Conservation (phyloP, 2,888 invertebrate genomes). For the Lasioglossum lativentre region DNA sequence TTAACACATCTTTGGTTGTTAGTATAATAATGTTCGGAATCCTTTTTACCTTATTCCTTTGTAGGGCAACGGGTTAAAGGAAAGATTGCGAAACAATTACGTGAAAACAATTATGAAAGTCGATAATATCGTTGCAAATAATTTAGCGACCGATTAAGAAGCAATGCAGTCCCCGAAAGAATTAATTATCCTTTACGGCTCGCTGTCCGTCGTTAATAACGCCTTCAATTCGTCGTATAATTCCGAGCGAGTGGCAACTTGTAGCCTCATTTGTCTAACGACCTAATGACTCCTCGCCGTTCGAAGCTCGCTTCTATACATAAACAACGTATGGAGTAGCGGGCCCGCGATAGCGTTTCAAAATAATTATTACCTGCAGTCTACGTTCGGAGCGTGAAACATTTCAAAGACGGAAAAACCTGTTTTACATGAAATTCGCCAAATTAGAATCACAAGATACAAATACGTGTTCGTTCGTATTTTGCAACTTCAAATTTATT, state of each 20-base stretch:
- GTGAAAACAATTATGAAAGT: background rate
- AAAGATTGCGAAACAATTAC: too few relatives aligned
- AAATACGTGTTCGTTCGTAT: too few relatives aligned
- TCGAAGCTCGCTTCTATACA: background rate
- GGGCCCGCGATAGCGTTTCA: background rate
- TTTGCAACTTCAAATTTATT: too few relatives aligned
- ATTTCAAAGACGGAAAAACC: too few relatives aligned
- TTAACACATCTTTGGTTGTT: too few relatives aligned
- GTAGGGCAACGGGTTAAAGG: too few relatives aligned
- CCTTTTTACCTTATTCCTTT: too few relatives aligned
- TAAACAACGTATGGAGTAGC: too few relatives aligned
- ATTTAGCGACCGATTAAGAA: background rate
- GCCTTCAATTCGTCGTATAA: conserved; percentile 1
- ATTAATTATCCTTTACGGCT: background rate
- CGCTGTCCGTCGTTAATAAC: background rate
- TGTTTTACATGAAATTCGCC: too few relatives aligned
- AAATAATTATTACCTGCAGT: background rate
- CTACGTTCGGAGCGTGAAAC: too few relatives aligned
- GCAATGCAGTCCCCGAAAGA: background rate
- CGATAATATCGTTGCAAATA: background rate
- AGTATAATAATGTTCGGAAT: too few relatives aligned
- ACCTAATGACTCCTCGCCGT: background rate
- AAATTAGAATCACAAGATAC: too few relatives aligned
- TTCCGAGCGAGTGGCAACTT: background rate
- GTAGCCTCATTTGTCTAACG: background rate